phyloP scores from a whole-genome alignment of 2,797 vertebrate species.

The Muscicapa striata region DNA sequence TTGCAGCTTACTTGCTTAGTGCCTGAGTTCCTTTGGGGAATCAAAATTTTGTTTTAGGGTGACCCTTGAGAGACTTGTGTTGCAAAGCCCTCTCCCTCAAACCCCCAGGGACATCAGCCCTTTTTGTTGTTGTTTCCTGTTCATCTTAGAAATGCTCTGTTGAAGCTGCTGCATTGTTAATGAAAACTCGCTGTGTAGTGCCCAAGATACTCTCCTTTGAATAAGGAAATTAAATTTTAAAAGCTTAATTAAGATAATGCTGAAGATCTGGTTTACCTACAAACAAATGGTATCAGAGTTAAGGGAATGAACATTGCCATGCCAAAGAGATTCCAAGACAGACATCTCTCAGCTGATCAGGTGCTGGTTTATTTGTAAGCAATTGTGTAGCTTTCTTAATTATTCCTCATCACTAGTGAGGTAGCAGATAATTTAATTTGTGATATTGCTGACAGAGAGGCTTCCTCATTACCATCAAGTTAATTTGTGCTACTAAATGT shows the following conservation, averaged over 20 bases:
- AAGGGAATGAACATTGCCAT: not conserved
- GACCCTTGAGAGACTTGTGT: not conserved
- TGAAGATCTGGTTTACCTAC: slow-evolving; percentile 48
- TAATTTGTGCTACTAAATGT: slow-evolving; percentile 44
- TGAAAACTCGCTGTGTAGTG: slow-evolving; percentile 8
- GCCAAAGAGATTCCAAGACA: not conserved
- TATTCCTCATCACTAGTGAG: slow-evolving; percentile 6
- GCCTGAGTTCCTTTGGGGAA: not conserved
- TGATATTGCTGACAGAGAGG: slow-evolving; percentile 30
- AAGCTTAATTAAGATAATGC: slow-evolving; percentile 61
- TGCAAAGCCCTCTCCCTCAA: not conserved
- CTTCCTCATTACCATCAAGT: slow-evolving; percentile 30
- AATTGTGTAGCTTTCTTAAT: slow-evolving; percentile 33
- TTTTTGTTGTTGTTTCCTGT: slow-evolving; percentile 32
- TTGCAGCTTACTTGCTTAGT: not conserved
- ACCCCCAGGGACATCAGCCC: not conserved
- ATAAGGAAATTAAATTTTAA: slow-evolving; percentile 66
- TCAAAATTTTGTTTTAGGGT: not conserved
- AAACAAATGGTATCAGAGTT: not conserved
- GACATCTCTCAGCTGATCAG: not conserved
- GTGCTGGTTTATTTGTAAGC: slow-evolving; percentile 15
- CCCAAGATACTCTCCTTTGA: slow-evolving; percentile 44
- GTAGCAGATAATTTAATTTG: slow-evolving; percentile 35
- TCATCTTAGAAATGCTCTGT: slow-evolving; percentile 9
- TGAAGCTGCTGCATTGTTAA: slow-evolving; percentile 58